A percentile compares a stretch with the other conserved stretches of the same genome.
phyloP scores from a whole-genome alignment of 1,140 invertebrate species.

The Papilio polytes region DNA sequence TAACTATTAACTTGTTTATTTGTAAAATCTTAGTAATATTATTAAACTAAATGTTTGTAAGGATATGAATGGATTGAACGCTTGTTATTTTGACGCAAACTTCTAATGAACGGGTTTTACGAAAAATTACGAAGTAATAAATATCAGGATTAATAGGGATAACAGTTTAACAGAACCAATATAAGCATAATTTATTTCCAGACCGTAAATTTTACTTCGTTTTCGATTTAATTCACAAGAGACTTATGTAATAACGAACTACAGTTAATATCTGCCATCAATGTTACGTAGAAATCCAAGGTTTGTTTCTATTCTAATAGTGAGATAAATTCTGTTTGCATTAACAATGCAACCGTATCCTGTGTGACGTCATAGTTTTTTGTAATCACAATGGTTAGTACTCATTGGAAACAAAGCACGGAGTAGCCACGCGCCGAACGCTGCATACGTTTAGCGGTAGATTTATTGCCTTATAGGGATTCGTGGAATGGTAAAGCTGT shows the following conservation, averaged over 20 bases:
- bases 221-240: not conserved
- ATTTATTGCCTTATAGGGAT: slow-evolving; percentile 30
- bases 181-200: not conserved
- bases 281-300: not conserved
- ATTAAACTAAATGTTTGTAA: not conserved
- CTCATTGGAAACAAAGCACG: slow-evolving; percentile 28
- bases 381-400: not conserved
- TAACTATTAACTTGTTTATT: slow-evolving; percentile 34
- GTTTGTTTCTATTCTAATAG: not conserved
- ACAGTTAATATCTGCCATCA: not conserved
- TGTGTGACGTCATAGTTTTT: slow-evolving; percentile 2
- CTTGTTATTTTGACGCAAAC: too few relatives aligned
- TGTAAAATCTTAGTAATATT: not conserved
- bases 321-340: slow-evolving; percentile 5
- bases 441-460: slow-evolving; percentile 1
- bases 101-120: too few relatives aligned
- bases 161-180: not conserved
- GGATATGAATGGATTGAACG: not conserved
- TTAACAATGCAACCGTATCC: slow-evolving; percentile 9
- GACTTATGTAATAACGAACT: not conserved
- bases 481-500: slow-evolving; percentile 6
- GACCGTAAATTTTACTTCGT: not conserved
- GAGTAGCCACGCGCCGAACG: slow-evolving; percentile 17
- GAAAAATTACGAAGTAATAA: too few relatives aligned
- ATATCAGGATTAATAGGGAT: not conserved